Evolutionary conservation across 2,888 invertebrate genomes (phyloP).

Genomic region (Drosophila vallismaia): DNA sequence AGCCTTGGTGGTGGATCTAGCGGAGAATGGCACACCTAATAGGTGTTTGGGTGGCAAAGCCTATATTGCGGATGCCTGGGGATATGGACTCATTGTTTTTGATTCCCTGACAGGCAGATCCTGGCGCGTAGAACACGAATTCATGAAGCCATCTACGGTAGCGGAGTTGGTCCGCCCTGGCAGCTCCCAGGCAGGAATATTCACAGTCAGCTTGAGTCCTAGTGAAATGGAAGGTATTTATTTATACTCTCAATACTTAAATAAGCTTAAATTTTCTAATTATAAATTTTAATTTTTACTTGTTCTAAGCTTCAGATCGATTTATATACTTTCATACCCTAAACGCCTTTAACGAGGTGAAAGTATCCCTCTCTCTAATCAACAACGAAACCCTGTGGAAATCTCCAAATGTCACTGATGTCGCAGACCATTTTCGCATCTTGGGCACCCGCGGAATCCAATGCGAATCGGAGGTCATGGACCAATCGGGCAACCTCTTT

Average conservation of each 20-base stretch:
- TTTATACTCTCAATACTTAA: not conserved
- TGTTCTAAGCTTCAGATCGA: conserved; percentile 73
- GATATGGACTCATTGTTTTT: conserved; percentile 86
- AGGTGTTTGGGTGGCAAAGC: conserved; percentile 86
- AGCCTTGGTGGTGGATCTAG: conserved; percentile 85
- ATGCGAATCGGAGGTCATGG: conserved; percentile 89
- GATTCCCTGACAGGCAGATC: conserved; percentile 84
- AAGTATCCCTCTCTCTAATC: conserved; percentile 85
- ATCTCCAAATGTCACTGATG: conserved; percentile 81
- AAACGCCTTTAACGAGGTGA: conserved; percentile 86
- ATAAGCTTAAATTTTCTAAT: too few relatives aligned
- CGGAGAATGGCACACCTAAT: conserved; percentile 73
- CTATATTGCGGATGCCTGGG: conserved; percentile 87
- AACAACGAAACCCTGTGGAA: conserved; percentile 85
- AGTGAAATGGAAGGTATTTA: conserved; percentile 41
- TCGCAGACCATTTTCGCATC: conserved; percentile 84
- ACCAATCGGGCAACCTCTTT: conserved; percentile 88
- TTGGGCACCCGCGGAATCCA: conserved; percentile 87
- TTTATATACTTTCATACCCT: conserved; percentile 87
- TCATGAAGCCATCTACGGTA: conserved; percentile 84
- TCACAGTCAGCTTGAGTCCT: conserved; percentile 80
- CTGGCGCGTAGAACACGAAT: conserved; percentile 87
- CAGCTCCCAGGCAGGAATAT: conserved; percentile 78
- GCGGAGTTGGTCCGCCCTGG: conserved; percentile 59
- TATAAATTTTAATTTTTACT: not conserved